phyloP scores from a whole-genome alignment of 2,113 vertebrate genomes.

The Trachemys scripta region DNA sequence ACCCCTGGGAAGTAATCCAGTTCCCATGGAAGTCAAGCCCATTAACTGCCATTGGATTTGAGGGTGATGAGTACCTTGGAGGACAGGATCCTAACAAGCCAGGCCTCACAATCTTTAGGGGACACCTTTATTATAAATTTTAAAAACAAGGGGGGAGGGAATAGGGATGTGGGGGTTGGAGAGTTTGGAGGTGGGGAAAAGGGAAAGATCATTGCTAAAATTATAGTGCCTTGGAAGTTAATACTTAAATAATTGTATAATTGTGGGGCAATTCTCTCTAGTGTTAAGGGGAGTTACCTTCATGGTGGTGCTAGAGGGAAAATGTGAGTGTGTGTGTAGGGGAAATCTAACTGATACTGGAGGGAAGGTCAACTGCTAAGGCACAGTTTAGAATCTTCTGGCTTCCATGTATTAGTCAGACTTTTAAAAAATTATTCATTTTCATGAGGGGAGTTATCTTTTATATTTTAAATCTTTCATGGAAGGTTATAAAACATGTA shows the following conservation, averaged over 20 bases:
- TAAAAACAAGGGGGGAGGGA: neutral
- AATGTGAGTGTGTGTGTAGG: neutral
- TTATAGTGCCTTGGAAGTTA: neutral
- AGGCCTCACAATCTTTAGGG: neutral
- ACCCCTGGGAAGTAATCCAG: neutral
- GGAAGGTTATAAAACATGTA: neutral
- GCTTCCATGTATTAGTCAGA: neutral
- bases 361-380: neutral
- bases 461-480: neutral
- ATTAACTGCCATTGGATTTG: neutral
- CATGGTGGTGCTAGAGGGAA: neutral
- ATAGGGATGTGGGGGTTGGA: neutral
- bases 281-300: slow-evolving; percentile 5
- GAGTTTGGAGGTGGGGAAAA: neutral
- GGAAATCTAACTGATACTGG: neutral
- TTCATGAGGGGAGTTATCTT: neutral
- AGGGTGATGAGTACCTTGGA: neutral
- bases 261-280: neutral
- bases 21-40: neutral
- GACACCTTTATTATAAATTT: neutral
- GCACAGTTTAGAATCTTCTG: neutral
- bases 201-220: neutral
- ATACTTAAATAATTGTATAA: neutral
- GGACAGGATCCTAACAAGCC: neutral
- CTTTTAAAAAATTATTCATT: neutral